A percentile compares a stretch with the other conserved stretches of the same genome.
These are phyloP conservation scores for Eilema griseolum DNA, from an alignment of 2,888 invertebrate genomes.

Conservation along the genomic window DNA sequence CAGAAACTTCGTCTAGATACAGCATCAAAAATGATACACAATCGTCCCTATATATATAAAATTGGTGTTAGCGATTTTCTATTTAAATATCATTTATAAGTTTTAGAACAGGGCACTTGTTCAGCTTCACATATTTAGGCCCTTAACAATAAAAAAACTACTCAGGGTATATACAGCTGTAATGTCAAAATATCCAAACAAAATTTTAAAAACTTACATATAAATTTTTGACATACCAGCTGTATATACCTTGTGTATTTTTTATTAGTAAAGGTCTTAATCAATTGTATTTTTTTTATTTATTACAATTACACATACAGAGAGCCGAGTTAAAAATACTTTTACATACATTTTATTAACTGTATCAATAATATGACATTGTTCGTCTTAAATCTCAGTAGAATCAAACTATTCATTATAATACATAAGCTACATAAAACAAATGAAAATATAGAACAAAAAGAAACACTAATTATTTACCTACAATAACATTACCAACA, in stretches of 20 bases:
- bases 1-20: background rate
- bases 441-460: conserved; percentile 10
- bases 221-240: too few relatives aligned
- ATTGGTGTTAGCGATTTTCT: conserved; percentile 15
- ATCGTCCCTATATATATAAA: conserved; percentile 9
- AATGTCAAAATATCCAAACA: too few relatives aligned
- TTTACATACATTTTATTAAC: background rate
- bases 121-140: background rate
- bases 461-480: conserved; percentile 20
- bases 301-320: background rate
- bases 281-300: background rate
- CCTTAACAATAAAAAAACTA: too few relatives aligned
- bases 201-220: too few relatives aligned
- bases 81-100: conserved; percentile 14
- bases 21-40: conserved; percentile 8
- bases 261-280: too few relatives aligned
- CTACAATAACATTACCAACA: conserved; percentile 25
- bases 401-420: conserved; percentile 9
- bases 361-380: background rate
- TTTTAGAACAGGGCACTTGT: background rate
- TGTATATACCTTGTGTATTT: too few relatives aligned
- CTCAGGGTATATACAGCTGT: too few relatives aligned
- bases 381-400: background rate
- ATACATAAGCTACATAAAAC: conserved; percentile 24
- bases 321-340: background rate